phyloP scores from a whole-genome alignment of 2,888 invertebrate genomes.

The Stenchaetothrips biformis region DNA sequence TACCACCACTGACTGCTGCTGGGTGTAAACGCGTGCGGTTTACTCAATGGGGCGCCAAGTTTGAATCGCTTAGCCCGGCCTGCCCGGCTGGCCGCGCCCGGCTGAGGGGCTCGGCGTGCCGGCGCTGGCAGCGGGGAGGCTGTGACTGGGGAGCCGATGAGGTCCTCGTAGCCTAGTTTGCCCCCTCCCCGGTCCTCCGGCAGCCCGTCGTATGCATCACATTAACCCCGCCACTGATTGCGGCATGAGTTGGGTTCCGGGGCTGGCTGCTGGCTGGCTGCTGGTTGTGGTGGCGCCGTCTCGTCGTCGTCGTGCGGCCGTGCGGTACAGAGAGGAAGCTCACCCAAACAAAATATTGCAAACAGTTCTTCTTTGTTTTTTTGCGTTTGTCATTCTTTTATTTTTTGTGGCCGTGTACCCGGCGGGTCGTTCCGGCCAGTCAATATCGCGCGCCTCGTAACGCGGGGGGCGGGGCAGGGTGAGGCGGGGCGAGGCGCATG shows the following conservation, averaged over 20 bases:
- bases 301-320: too few relatives aligned
- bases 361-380: too few relatives aligned
- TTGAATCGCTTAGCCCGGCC: conserved; percentile 16
- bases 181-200: not conserved
- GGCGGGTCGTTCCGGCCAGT: too few relatives aligned
- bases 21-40: conserved; percentile 15
- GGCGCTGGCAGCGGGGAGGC: not conserved
- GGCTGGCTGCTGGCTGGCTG: not conserved
- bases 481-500: not conserved
- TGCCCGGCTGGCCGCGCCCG: not conserved
- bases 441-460: too few relatives aligned
- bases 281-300: not conserved
- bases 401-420: too few relatives aligned
- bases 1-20: not conserved
- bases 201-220: not conserved
- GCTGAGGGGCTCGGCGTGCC: not conserved
- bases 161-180: not conserved
- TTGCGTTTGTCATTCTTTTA: too few relatives aligned
- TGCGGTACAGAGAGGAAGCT: too few relatives aligned
- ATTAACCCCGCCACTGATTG: conserved; percentile 15
- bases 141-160: not conserved
- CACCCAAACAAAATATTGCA: too few relatives aligned
- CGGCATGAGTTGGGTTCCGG: not conserved
- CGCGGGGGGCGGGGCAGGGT: not conserved
- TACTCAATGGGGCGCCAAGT: conserved; percentile 17